These are phyloP conservation scores for Eriocheir sinensis DNA, from an alignment of 1,140 invertebrate species.

Conservation along the genomic window DNA sequence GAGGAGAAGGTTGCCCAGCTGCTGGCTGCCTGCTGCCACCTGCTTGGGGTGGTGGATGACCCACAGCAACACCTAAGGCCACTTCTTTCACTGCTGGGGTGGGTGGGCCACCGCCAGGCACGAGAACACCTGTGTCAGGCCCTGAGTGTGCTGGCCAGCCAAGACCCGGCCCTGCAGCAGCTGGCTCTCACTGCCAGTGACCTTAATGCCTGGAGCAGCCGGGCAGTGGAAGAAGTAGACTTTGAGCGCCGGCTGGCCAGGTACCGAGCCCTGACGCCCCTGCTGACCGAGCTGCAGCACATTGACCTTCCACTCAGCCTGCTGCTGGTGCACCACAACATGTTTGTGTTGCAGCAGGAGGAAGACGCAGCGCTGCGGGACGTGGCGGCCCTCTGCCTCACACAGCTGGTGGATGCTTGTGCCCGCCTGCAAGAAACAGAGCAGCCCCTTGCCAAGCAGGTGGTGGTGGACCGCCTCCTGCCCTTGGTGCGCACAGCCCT, in stretches of 20 bases:
- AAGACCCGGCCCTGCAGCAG: slow-evolving; percentile 81
- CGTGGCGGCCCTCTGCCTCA: slow-evolving; percentile 88
- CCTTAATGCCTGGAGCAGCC: slow-evolving; percentile 93
- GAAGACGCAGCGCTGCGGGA: slow-evolving; percentile 93
- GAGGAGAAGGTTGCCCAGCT: slow-evolving; percentile 86
- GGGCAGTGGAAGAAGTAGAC: slow-evolving; percentile 95
- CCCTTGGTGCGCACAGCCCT: slow-evolving; percentile 87
- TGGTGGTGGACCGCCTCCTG: slow-evolving; percentile 89
- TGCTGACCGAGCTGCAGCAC: slow-evolving; percentile 50
- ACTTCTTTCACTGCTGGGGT: slow-evolving; percentile 81
- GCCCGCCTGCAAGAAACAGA: slow-evolving; percentile 80
- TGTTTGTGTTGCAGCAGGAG: slow-evolving; percentile 82
- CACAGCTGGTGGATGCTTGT: slow-evolving; percentile 85
- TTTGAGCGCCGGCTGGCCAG: slow-evolving; percentile 90
- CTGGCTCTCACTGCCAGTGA: slow-evolving; percentile 85
- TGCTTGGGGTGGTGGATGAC: slow-evolving; percentile 87
- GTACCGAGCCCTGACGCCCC: slow-evolving; percentile 86
- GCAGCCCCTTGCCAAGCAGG: slow-evolving; percentile 83
- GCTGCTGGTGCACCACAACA: slow-evolving; percentile 65
- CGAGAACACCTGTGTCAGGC: slow-evolving; percentile 81
- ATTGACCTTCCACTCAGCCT: slow-evolving; percentile 72
- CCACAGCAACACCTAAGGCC: slow-evolving; percentile 84
- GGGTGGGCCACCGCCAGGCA: slow-evolving; percentile 80
- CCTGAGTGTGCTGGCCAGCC: slow-evolving; percentile 79
- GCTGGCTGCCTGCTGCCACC: slow-evolving; percentile 88